phyloP scores from a whole-genome alignment of 2,113 vertebrate genomes.

The Atlantisia rogersi region DNA sequence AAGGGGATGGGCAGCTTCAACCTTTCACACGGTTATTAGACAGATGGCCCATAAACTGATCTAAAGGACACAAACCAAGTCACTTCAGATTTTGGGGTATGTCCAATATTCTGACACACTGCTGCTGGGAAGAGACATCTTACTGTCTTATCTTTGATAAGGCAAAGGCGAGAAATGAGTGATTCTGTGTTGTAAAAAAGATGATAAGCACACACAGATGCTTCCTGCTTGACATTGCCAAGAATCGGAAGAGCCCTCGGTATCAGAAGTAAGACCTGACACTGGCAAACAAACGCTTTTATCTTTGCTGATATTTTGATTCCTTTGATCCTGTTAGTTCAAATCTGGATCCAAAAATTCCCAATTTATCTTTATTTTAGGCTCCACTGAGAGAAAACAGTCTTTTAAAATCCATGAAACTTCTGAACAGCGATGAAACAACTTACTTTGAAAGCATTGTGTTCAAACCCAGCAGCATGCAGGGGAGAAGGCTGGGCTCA shows the following conservation, averaged over 20 bases:
- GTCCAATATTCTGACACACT: neutral
- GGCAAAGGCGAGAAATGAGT: neutral
- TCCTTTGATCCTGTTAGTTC: constrained; percentile 43
- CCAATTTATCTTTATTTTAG: constrained; percentile 27
- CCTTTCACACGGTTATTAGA: neutral
- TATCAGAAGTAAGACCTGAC: neutral
- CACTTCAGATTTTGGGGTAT: neutral
- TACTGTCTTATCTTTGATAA: neutral
- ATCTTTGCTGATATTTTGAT: constrained; percentile 20
- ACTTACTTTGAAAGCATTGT: neutral
- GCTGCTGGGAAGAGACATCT: neutral
- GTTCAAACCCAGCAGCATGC: neutral
- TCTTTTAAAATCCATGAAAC: neutral
- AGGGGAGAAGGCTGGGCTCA: neutral
- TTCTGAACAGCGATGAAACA: neutral
- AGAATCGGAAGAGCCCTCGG: neutral
- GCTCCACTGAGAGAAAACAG: neutral
- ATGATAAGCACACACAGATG: constrained; percentile 21
- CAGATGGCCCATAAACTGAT: neutral
- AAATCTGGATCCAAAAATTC: constrained; percentile 21
- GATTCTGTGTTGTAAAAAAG: neutral
- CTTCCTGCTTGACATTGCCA: neutral
- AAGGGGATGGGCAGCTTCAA: neutral
- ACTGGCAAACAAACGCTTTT: neutral
- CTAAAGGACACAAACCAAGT: neutral